A percentile compares a stretch with the other conserved stretches of the same genome.
phyloP scores from a whole-genome alignment of 2,797 vertebrate genomes.

The Micrastur ruficollis region DNA sequence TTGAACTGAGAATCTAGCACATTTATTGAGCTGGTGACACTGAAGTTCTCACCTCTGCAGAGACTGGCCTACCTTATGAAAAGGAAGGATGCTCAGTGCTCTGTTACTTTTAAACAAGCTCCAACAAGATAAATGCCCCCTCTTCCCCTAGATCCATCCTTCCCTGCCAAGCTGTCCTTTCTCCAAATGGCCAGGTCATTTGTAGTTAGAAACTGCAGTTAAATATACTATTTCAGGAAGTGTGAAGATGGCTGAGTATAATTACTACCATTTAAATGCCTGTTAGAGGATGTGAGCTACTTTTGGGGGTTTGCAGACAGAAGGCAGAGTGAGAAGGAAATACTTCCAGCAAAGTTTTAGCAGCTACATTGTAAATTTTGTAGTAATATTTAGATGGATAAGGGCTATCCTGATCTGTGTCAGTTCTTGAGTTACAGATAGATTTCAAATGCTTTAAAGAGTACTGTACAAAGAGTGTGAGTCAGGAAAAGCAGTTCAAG shows the following conservation, averaged over 20 bases:
- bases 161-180: neutral
- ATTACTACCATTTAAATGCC: neutral
- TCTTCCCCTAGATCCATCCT: neutral
- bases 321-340: neutral
- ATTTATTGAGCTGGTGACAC: neutral
- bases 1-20: neutral
- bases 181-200: neutral
- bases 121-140: neutral
- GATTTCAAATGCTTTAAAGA: neutral
- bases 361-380: neutral
- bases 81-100: neutral
- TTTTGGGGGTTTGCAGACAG: neutral
- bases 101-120: neutral
- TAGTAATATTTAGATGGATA: neutral
- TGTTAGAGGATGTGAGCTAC: neutral
- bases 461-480: neutral
- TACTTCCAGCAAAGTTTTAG: neutral
- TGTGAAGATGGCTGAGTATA: neutral
- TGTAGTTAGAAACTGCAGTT: neutral
- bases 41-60: neutral
- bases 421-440: neutral
- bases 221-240: neutral
- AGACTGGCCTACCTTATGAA: neutral
- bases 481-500: neutral
- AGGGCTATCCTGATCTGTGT: neutral